Base-by-base conservation (phyloP, 2,113 vertebrate species). In the Bujurquina vittata region DNA sequence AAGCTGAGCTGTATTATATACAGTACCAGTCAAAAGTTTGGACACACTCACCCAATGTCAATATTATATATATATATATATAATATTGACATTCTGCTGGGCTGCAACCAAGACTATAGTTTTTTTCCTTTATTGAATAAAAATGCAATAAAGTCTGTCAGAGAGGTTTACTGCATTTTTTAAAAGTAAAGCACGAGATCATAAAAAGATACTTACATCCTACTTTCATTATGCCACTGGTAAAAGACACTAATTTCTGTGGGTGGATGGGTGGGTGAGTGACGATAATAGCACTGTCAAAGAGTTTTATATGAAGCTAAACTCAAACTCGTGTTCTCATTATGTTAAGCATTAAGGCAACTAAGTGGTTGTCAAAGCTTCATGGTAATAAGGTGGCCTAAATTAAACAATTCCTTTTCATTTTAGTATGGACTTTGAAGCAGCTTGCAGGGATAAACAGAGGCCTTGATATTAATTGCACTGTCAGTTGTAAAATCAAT, bases 401-500 rank as follows among this genome's bases (percentile, higher is more conserved):
- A 90, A 89, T 88, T 84, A 89, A 94, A 94, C 90, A 91, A 92
- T 88, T 83, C 76, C 88, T 83, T 55, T 84, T 79, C 69, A 75
- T 93, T 92, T 83, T 82, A 81, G 85, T 78, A 59, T 40, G 78
- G 87, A 89, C 89, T 89, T 77, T 91, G 84, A 93, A 87, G 83
- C 77, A 85, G 87, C 83, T 88, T 85, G 87, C 75, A 40, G 75
- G 35, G 54, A 83, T 92, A 91, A 92, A 91, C 92, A 90, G 60
- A 56, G 31, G 67, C 82, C 81, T 83, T 84, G 69, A 92, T 94
- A 94, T 94, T 93, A 94, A 93, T 93, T 91, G 89, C 80, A 86
- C 88, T 67, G 90, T 92, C 85, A 89, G 88, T 89, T 90, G 80
- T 91, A 93, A 93, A 94, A 95, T 95, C 93, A 90, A 95, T 94